phyloP scores from a whole-genome alignment of 2,113 vertebrate species.

The Felis chaus region DNA sequence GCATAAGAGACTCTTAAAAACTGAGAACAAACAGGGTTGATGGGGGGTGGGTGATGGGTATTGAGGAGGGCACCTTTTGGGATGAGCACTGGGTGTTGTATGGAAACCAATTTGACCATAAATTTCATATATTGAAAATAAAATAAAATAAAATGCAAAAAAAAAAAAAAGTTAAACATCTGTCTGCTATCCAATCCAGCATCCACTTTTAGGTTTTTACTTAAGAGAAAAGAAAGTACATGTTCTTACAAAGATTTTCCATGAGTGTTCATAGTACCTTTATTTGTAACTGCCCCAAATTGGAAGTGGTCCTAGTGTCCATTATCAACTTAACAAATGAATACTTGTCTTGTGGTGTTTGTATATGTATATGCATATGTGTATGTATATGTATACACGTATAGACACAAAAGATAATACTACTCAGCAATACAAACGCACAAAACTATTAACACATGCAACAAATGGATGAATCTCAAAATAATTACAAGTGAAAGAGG shows the following conservation, averaged over 20 bases:
- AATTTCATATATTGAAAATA: too few species aligned
- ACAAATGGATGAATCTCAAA: background rate
- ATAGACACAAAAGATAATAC: background rate
- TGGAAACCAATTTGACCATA: too few species aligned
- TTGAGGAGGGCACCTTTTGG: too few species aligned
- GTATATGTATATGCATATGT: background rate
- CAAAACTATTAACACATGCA: background rate
- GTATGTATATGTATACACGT: background rate
- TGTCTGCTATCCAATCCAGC: background rate
- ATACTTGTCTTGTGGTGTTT: background rate
- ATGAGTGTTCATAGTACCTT: background rate
- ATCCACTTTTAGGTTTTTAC: background rate
- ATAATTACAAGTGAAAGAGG: background rate
- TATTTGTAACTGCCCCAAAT: background rate
- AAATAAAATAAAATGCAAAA: too few species aligned
- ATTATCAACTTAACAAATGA: background rate
- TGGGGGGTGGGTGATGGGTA: too few species aligned
- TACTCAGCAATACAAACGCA: background rate
- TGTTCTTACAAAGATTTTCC: background rate
- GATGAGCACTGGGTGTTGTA: too few species aligned
- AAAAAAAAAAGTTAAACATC: background rate
- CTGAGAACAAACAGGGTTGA: too few species aligned
- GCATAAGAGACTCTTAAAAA: too few species aligned
- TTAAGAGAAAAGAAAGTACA: background rate
- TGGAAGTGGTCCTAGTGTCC: background rate